Conservation (phyloP, 2,113 vertebrate species). For the Ibidorhyncha struthersii region DNA sequence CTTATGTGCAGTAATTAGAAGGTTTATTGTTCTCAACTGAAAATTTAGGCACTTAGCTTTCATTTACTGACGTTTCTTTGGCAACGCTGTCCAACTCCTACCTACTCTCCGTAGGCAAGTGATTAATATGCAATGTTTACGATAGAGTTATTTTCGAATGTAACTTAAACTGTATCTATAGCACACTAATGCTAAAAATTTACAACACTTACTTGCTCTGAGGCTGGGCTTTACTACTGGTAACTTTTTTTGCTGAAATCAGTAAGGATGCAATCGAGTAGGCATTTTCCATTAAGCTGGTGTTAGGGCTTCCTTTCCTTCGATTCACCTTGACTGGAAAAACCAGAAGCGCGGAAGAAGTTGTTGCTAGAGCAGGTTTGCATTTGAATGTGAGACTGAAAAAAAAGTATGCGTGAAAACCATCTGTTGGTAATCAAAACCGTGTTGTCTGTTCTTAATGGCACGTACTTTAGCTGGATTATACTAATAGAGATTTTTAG, state of each 20-base stretch:
- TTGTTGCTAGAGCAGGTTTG: background rate
- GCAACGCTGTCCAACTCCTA: constrained; percentile 62
- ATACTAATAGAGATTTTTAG: background rate
- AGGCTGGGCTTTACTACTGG: background rate
- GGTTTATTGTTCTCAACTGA: constrained; percentile 32
- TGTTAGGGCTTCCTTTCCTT: background rate
- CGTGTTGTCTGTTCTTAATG: background rate
- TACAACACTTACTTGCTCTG: background rate
- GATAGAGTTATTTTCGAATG: constrained; percentile 60
- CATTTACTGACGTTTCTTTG: constrained; percentile 68
- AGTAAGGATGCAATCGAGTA: background rate
- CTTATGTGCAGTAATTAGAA: constrained; percentile 54
- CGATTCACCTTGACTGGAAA: background rate
- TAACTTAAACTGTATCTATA: constrained; percentile 15
- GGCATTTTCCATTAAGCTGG: background rate
- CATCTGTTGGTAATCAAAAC: background rate
- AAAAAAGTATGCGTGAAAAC: background rate
- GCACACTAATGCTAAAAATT: background rate
- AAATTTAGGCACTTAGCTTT: constrained; percentile 60
- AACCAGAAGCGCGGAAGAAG: background rate
- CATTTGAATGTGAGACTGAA: background rate
- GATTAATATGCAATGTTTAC: constrained; percentile 45
- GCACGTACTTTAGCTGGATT: constrained; percentile 38
- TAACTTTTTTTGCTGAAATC: background rate
- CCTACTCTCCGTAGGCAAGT: constrained; percentile 60